Base-by-base conservation (phyloP, 2,888 invertebrate genomes). In the Meandrusa payeni region DNA sequence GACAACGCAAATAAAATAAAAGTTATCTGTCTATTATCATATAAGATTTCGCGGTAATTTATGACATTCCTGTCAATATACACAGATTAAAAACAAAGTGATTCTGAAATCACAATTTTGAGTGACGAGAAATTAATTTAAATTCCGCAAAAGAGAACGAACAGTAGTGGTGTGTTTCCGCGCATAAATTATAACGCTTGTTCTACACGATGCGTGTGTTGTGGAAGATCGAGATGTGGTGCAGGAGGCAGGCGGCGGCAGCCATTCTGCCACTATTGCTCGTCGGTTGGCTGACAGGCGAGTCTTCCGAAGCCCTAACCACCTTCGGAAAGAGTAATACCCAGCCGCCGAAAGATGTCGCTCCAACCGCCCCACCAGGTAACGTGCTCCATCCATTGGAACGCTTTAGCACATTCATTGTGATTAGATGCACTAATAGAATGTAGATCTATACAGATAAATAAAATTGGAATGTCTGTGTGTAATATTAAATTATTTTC, bases 281-380 rank as follows among this genome's bases (percentile, higher is more conserved):
- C 17, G 63, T 67, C 19, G 76, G 76, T 0, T 88, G 83, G 79
- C 64, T 83, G 38, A 78, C 80, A 0, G 83, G 89, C 0, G 77
- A 85, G 29, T 78, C 82, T 4, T 89, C 91, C 1, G 89, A 91
- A 57, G 93, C 93, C 1, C 76, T 93, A 45, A 92, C 92, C 1
- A 92, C 93, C 9, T 93, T 93, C 55, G 93, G 93, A 26, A 93
- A 93, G 73, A 90, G 90, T 46, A 90, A 88, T 61, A 89, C 91
- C 6, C 88, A 87, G 55, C 82, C 89, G 19, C 89, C 91, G 5
- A 90, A 89, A 47, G 78, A 79, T 24, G 81, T 89, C 2, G 86
- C 82, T 15, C 90, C 90, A 19, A 90, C 90, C 4, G 76, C 88
- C 32, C 85, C 89, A 6, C 90, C 90, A 59, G 88, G 93, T 92